These are phyloP conservation scores for Euborellia annulipes DNA, from an alignment of 1,140 invertebrate species.

Conservation along the genomic window DNA sequence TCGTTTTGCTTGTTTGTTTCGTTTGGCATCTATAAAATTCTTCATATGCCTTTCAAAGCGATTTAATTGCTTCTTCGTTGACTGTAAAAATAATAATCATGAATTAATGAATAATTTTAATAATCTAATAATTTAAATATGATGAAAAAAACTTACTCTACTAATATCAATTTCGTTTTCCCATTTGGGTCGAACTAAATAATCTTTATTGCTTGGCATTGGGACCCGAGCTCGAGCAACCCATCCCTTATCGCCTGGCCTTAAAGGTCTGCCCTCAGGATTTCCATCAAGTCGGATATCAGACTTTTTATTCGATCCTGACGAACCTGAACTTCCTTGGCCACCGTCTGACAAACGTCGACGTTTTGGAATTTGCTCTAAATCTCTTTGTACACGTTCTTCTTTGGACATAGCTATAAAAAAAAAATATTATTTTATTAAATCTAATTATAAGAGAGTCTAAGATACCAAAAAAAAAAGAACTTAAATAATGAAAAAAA, in stretches of 20 bases:
- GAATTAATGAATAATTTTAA: conserved; percentile 9
- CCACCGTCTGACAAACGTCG: conserved; percentile 31
- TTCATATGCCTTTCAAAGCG: conserved; percentile 85
- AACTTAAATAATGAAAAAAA: no score
- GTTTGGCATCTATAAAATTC: conserved; percentile 72
- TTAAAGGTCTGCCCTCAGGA: conserved; percentile 29
- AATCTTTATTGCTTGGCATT: conserved; percentile 89
- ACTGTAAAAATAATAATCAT: conserved; percentile 34
- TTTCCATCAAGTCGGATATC: no score
- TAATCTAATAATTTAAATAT: conserved; percentile 10
- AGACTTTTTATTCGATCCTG: background rate
- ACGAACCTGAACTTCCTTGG: background rate
- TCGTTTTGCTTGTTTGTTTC: conserved; percentile 54
- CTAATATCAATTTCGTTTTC: conserved; percentile 72
- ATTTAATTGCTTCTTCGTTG: conserved; percentile 63
- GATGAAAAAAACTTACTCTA: conserved; percentile 35
- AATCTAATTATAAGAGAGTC: no score
- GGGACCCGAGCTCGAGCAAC: conserved; percentile 88
- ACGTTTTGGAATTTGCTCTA: conserved; percentile 68
- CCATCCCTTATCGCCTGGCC: conserved; percentile 93
- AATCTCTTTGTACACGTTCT: conserved; percentile 79
- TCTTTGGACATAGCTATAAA: conserved; percentile 55
- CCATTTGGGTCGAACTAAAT: conserved; percentile 86
- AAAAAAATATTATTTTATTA: conserved; percentile 10
- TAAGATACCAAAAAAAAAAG: no score